phyloP scores from a whole-genome alignment of 2,888 invertebrate genomes.

The Pyrocoelia pectoralis region DNA sequence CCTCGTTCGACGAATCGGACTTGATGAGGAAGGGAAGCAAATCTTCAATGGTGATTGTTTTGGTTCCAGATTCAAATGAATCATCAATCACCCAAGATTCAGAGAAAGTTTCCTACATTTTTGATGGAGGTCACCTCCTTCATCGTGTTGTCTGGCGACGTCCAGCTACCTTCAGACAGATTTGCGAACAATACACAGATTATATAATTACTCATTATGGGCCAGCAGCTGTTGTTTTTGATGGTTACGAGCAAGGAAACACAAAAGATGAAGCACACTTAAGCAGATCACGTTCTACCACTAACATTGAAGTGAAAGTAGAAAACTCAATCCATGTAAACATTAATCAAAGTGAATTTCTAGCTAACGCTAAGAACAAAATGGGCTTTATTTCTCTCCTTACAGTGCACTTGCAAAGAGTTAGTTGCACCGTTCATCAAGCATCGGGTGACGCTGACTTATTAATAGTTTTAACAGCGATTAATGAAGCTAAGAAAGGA shows the following conservation, averaged over 20 bases:
- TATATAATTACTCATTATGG: slow-evolving; percentile 22
- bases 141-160: slow-evolving; percentile 23
- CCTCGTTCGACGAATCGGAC: neutral
- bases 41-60: slow-evolving; percentile 6
- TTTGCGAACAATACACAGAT: slow-evolving; percentile 23
- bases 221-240: slow-evolving; percentile 3
- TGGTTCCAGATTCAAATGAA: neutral
- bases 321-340: slow-evolving; percentile 15
- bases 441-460: too few species aligned
- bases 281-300: slow-evolving; percentile 14
- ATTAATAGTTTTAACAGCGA: too few species aligned
- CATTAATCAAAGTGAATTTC: slow-evolving; percentile 8
- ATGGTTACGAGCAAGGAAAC: slow-evolving; percentile 15
- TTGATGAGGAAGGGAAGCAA: slow-evolving; percentile 12
- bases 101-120: neutral
- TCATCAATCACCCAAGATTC: slow-evolving; percentile 4
- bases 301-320: slow-evolving; percentile 16
- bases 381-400: slow-evolving; percentile 2
- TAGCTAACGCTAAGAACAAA: slow-evolving; percentile 16
- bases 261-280: slow-evolving; percentile 22
- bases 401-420: neutral
- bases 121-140: slow-evolving; percentile 14
- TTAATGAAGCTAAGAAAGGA: too few species aligned
- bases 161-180: slow-evolving; percentile 27
- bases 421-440: too few species aligned